Conservation (phyloP, 1,140 invertebrate genomes). For the Psix sp. region DNA sequence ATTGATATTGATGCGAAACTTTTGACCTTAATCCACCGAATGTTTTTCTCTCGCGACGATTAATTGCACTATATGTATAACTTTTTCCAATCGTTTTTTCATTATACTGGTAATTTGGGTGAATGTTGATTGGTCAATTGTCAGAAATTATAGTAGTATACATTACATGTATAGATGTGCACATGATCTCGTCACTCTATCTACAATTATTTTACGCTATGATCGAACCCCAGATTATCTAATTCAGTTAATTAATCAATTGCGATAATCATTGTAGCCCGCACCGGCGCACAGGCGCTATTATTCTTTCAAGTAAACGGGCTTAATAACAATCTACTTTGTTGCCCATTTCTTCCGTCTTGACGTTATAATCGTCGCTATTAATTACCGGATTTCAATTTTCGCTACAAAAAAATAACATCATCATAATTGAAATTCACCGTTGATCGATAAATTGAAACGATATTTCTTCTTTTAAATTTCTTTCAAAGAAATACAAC, state of each 20-base stretch:
- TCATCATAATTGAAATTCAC: not conserved
- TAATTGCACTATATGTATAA: constrained; percentile 6
- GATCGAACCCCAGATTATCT: constrained; percentile 71
- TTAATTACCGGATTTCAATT: constrained; percentile 52
- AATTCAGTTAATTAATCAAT: constrained; percentile 76
- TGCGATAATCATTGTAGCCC: constrained; percentile 68
- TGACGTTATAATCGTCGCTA: constrained; percentile 41
- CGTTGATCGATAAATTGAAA: too few species aligned
- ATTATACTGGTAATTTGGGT: constrained; percentile 42
- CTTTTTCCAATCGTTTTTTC: constrained; percentile 19
- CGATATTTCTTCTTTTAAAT: too few species aligned
- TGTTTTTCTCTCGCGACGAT: constrained; percentile 30
- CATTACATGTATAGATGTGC: constrained; percentile 40
- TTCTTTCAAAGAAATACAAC: too few species aligned
- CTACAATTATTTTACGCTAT: constrained; percentile 66
- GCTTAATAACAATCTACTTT: constrained; percentile 59
- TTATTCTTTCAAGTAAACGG: constrained; percentile 39
- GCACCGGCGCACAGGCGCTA: constrained; percentile 43
- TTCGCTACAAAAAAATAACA: constrained; percentile 1
- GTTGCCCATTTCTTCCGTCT: constrained; percentile 31
- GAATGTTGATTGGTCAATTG: constrained; percentile 67
- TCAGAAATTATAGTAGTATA: constrained; percentile 61
- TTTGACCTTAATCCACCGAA: constrained; percentile 27
- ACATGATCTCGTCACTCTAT: constrained; percentile 26
- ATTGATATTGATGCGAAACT: constrained; percentile 24